Conservation (phyloP, 2,113 vertebrate species). For the Lonchura striata region DNA sequence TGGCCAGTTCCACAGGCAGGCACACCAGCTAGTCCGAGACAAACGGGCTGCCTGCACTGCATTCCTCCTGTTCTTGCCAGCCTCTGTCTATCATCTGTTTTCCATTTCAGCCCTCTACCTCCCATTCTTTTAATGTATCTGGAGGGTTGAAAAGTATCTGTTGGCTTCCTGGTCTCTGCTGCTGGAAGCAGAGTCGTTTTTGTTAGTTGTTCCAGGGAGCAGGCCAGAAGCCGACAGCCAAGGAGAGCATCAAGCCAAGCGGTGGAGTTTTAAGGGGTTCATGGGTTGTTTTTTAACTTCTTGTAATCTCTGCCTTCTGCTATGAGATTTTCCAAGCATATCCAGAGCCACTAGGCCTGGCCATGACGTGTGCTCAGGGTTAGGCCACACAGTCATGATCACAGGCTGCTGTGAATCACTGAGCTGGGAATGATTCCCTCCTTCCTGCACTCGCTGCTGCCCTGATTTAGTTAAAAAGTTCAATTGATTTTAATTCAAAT, state of each 20-base stretch:
- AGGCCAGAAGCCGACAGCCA: slow-evolving; percentile 34
- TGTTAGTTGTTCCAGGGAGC: slow-evolving; percentile 43
- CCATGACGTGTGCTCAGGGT: rapidly evolving
- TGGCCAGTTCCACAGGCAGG: not conserved
- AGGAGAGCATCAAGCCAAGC: slow-evolving; percentile 3
- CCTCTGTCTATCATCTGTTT: slow-evolving; percentile 53
- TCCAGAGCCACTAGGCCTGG: not conserved
- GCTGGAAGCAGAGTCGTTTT: not conserved
- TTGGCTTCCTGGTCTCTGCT: slow-evolving; percentile 18
- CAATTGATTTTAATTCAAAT: not conserved
- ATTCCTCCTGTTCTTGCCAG: slow-evolving; percentile 25
- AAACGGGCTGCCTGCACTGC: not conserved
- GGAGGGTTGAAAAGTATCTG: slow-evolving; percentile 1
- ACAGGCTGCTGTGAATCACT: not conserved
- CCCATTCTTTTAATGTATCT: slow-evolving; percentile 29
- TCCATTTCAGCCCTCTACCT: slow-evolving; percentile 45
- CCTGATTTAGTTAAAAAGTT: not conserved
- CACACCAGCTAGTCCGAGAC: not conserved
- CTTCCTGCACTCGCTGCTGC: not conserved
- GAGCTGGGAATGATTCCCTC: not conserved
- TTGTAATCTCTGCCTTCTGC: not conserved
- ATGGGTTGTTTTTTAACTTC: not conserved
- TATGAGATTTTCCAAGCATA: not conserved
- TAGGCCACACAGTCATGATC: not conserved
- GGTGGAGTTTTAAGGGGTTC: not conserved